Evolutionary conservation across 2,888 invertebrate species (phyloP).

Genomic region (Phaedon cochleariae): DNA sequence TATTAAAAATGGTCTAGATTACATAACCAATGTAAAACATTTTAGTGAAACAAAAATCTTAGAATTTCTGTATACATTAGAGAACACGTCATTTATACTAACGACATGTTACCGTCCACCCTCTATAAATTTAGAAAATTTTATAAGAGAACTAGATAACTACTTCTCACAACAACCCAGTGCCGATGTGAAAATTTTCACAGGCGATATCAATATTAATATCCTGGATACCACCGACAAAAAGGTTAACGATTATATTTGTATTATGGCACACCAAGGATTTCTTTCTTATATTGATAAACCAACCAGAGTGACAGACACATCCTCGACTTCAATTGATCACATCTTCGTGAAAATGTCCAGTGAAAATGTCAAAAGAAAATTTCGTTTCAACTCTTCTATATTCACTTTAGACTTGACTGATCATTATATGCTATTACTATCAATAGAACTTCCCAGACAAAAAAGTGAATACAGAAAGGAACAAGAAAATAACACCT

Average conservation of each 20-base stretch:
- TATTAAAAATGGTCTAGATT: background rate
- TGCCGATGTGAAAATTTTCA: constrained; percentile 7
- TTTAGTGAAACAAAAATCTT: constrained; percentile 8
- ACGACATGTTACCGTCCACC: background rate
- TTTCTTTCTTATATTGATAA: constrained; percentile 5
- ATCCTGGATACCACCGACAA: background rate
- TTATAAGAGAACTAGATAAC: background rate
- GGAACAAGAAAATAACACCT: background rate
- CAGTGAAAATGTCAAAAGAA: background rate
- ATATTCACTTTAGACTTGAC: constrained; percentile 3
- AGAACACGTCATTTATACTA: background rate
- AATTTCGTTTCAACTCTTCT: background rate
- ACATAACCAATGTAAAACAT: constrained; percentile 7
- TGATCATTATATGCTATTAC: constrained; percentile 5
- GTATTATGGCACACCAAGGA: constrained; percentile 7
- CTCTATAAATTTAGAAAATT: background rate
- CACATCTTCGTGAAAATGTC: constrained; percentile 11
- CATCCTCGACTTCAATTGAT: background rate
- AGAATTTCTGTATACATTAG: constrained; percentile 5
- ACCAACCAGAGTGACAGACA: constrained; percentile 5
- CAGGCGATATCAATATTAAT: background rate
- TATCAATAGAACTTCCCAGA: constrained; percentile 2
- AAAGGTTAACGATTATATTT: constrained; percentile 8
- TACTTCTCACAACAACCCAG: no score
- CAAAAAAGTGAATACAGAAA: constrained; percentile 7